These are phyloP conservation scores for Sandelia bainsii DNA, from an alignment of 2,797 vertebrate genomes.

Conservation along the genomic window DNA sequence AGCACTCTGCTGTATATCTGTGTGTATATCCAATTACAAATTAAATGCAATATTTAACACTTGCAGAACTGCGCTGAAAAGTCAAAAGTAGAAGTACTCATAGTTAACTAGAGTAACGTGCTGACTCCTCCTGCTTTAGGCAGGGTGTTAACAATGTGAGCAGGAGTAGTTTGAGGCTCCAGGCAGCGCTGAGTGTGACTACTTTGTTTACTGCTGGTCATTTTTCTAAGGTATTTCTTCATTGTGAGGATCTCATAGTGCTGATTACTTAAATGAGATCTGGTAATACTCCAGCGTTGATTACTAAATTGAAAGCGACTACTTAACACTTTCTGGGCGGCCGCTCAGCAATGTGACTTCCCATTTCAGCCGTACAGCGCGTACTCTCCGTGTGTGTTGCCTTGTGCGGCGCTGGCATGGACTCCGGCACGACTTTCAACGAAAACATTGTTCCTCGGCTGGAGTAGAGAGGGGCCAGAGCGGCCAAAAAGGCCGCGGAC, in stretches of 20 bases:
- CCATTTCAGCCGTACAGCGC: conserved; percentile 9
- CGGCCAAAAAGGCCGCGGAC: neutral
- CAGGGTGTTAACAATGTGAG: neutral
- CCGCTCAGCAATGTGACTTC: conserved; percentile 47
- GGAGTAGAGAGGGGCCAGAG: neutral
- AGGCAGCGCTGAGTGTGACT: neutral
- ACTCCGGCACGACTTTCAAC: neutral
- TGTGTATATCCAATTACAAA: no score
- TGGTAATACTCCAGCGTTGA: conserved; percentile 2
- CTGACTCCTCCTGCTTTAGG: neutral
- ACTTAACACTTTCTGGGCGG: neutral
- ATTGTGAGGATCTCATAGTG: no score
- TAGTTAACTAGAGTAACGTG: neutral
- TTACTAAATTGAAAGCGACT: neutral
- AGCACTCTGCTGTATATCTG: no score
- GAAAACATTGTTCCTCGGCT: neutral
- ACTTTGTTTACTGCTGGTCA: neutral
- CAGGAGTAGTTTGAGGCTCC: neutral
- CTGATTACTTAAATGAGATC: neutral
- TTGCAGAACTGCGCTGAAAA: no score
- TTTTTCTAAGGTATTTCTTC: neutral
- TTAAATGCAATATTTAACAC: no score
- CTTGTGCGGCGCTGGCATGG: conserved; percentile 12
- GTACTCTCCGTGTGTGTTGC: neutral
- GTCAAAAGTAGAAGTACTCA: neutral